phyloP scores from a whole-genome alignment of 2,888 invertebrate genomes.

The Acleris cristana region DNA sequence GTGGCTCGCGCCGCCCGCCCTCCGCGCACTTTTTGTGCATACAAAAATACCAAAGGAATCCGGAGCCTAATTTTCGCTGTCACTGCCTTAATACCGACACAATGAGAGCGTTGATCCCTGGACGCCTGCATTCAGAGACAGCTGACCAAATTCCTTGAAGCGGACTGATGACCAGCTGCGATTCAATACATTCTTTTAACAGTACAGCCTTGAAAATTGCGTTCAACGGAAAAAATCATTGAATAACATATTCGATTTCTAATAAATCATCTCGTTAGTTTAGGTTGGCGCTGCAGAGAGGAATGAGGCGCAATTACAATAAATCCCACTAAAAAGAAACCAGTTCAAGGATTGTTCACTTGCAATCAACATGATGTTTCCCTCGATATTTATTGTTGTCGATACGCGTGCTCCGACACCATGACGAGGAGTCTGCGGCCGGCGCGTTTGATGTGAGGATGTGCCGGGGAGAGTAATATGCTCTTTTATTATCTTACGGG shows the following conservation, averaged over 20 bases:
- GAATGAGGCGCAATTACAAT: constrained; percentile 24
- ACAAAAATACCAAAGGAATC: constrained; percentile 81
- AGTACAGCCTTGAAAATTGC: constrained; percentile 20
- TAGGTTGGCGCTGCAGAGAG: constrained; percentile 18
- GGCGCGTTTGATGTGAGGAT: not conserved
- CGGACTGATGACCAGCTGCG: constrained; percentile 53
- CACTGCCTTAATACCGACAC: constrained; percentile 72
- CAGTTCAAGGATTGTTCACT: constrained; percentile 63
- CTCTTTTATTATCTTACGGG: too few relatives aligned
- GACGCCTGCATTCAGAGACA: constrained; percentile 63
- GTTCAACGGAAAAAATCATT: constrained; percentile 11
- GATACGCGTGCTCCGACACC: constrained; percentile 32
- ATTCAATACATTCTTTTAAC: not conserved
- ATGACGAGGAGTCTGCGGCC: constrained; percentile 1
- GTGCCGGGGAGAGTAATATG: not conserved
- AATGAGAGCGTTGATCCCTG: constrained; percentile 81
- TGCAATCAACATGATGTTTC: constrained; percentile 51
- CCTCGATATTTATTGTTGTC: constrained; percentile 63
- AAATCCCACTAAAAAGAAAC: constrained; percentile 47
- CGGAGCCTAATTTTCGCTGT: constrained; percentile 78
- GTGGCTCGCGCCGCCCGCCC: constrained; percentile 68
- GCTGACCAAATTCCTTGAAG: constrained; percentile 69
- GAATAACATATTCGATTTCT: constrained; percentile 10
- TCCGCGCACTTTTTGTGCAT: constrained; percentile 64
- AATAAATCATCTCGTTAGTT: constrained; percentile 16